Evolutionary conservation across 1,140 invertebrate genomes (phyloP).

Genomic region (Temnothorax longispinosus): DNA sequence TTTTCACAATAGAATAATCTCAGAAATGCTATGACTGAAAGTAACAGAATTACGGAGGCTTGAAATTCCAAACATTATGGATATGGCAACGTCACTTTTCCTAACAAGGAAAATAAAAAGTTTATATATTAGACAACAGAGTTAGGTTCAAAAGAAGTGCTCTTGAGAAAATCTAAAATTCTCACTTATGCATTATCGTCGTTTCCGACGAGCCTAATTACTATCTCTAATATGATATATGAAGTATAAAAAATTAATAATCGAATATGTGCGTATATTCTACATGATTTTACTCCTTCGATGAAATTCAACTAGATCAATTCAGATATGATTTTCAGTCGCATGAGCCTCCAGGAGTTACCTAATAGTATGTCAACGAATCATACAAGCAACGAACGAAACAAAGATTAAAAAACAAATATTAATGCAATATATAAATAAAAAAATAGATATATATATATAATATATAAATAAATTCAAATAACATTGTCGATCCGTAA

Average conservation of each 20-base stretch:
- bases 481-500: slow-evolving; percentile 54
- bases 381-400: slow-evolving; percentile 53
- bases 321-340: slow-evolving; percentile 28
- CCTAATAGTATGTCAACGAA: slow-evolving; percentile 25
- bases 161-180: background rate
- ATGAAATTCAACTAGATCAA: background rate
- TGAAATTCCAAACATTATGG: slow-evolving; percentile 65
- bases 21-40: slow-evolving; percentile 76
- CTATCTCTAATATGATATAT: slow-evolving; percentile 1
- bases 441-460: slow-evolving; percentile 49
- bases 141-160: background rate
- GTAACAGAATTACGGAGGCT: slow-evolving; percentile 73
- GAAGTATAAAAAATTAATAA: slow-evolving; percentile 35
- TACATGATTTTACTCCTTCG: slow-evolving; percentile 25
- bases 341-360: slow-evolving; percentile 5
- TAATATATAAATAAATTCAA: slow-evolving; percentile 54
- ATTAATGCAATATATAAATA: slow-evolving; percentile 63
- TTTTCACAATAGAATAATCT: slow-evolving; percentile 75
- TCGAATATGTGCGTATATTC: slow-evolving; percentile 5
- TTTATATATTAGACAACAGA: background rate
- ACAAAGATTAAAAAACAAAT: slow-evolving; percentile 62
- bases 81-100: slow-evolving; percentile 52
- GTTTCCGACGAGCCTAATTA: background rate
- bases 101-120: background rate
- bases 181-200: background rate